Conservation (phyloP, 2,888 invertebrate genomes). For the Gibbula magus region DNA sequence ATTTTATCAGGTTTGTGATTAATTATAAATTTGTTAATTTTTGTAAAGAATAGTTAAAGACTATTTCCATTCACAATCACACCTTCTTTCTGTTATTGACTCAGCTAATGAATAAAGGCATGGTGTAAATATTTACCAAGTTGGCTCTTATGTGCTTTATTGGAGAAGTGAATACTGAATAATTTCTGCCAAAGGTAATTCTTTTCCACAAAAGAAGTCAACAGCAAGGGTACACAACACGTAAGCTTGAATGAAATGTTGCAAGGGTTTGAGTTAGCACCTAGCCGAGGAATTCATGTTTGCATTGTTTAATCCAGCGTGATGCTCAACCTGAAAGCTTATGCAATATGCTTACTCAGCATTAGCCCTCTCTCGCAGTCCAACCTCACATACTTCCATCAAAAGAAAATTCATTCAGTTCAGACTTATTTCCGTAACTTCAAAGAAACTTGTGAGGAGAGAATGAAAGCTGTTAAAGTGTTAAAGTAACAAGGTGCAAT, state of each 20-base stretch:
- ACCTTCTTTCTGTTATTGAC: too few species aligned
- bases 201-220: neutral
- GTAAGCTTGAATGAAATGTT: neutral
- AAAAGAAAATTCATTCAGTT: neutral
- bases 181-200: too few species aligned
- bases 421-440: neutral
- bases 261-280: neutral
- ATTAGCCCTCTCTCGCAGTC: neutral
- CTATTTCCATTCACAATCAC: too few species aligned
- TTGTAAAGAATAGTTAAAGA: too few species aligned
- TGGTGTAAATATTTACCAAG: too few species aligned
- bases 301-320: slow-evolving; percentile 6
- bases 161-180: too few species aligned
- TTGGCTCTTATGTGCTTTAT: too few species aligned
- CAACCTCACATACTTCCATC: neutral
- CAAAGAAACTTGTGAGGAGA: neutral
- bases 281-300: neutral
- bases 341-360: slow-evolving; percentile 2
- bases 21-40: too few species aligned
- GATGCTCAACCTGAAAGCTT: neutral
- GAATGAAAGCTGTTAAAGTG: neutral
- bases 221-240: neutral
- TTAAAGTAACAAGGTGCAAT: neutral
- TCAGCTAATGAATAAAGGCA: too few species aligned
- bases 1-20: too few species aligned